phyloP scores from a whole-genome alignment of 2,797 vertebrate species.

The Apogon hyalosoma region DNA sequence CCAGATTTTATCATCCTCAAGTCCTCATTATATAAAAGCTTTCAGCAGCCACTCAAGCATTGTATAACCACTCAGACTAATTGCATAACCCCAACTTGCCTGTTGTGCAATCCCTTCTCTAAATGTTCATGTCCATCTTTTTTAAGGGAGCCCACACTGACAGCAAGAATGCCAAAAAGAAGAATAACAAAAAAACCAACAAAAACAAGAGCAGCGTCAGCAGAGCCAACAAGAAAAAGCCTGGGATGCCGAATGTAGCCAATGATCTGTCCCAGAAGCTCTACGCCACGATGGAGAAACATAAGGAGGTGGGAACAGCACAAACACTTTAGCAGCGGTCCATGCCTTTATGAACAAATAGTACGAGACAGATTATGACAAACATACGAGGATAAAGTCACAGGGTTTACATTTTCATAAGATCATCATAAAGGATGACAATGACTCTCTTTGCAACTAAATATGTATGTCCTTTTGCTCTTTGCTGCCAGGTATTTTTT shows the following conservation, averaged over 20 bases:
- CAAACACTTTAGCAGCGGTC: neutral
- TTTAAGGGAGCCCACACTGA: constrained; percentile 88
- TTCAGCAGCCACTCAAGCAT: constrained; percentile 37
- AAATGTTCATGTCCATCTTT: constrained; percentile 44
- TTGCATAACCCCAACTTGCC: constrained; percentile 52
- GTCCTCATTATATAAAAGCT: constrained; percentile 45
- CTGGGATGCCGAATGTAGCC: constrained; percentile 97
- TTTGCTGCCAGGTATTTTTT: constrained; percentile 91
- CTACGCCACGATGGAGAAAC: constrained; percentile 98
- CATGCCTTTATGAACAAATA: neutral
- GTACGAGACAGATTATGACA: no score
- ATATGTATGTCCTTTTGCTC: neutral
- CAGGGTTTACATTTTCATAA: neutral
- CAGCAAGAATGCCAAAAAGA: constrained; percentile 91
- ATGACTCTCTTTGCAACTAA: constrained; percentile 1
- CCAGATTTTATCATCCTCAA: constrained; percentile 44
- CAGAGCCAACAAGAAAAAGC: constrained; percentile 98
- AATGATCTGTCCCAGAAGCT: constrained; percentile 99
- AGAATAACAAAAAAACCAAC: constrained; percentile 98
- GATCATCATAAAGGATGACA: neutral
- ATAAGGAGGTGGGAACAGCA: constrained; percentile 91
- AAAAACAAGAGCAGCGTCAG: constrained; percentile 97
- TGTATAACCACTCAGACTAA: constrained; percentile 50
- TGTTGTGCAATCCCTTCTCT: constrained; percentile 41
- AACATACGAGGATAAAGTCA: neutral